These are phyloP conservation scores for Megaceryle maxima DNA, from an alignment of 2,113 vertebrate species.

Conservation along the genomic window DNA sequence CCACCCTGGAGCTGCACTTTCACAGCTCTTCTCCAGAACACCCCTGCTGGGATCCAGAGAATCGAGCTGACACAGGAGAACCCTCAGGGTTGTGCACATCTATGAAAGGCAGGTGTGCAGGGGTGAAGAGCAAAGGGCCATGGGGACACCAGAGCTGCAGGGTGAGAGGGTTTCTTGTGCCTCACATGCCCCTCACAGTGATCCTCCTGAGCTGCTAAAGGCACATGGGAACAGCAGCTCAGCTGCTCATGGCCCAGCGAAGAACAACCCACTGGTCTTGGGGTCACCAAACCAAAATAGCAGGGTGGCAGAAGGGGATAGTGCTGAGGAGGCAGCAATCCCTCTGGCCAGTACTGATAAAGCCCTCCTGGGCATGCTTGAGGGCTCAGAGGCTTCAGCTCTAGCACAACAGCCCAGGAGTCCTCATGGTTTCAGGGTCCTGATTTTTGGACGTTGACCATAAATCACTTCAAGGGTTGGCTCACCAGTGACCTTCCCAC, in stretches of 20 bases:
- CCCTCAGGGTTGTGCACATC: too few relatives aligned
- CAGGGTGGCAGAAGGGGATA: not conserved
- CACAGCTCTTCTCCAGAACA: not conserved
- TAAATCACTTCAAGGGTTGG: not conserved
- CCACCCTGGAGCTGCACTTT: not conserved
- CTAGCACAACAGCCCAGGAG: not conserved
- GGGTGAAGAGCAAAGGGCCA: not conserved
- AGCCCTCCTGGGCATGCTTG: not conserved
- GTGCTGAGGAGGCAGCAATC: too few relatives aligned
- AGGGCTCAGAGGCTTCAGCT: not conserved
- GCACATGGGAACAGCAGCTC: not conserved
- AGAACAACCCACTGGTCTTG: not conserved
- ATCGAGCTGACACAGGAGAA: not conserved
- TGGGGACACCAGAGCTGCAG: not conserved
- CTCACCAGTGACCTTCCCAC: not conserved
- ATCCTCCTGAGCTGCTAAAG: not conserved
- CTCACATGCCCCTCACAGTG: rapidly evolving
- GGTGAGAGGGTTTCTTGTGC: too few relatives aligned
- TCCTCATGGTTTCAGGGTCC: too few relatives aligned
- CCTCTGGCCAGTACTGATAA: not conserved
- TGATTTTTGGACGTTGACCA: not conserved
- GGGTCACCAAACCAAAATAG: not conserved
- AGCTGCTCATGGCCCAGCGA: rapidly evolving
- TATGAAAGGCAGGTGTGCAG: not conserved
- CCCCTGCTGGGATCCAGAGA: not conserved